phyloP scores from a whole-genome alignment of 2,113 vertebrate genomes.

The Pterocles burchelli region DNA sequence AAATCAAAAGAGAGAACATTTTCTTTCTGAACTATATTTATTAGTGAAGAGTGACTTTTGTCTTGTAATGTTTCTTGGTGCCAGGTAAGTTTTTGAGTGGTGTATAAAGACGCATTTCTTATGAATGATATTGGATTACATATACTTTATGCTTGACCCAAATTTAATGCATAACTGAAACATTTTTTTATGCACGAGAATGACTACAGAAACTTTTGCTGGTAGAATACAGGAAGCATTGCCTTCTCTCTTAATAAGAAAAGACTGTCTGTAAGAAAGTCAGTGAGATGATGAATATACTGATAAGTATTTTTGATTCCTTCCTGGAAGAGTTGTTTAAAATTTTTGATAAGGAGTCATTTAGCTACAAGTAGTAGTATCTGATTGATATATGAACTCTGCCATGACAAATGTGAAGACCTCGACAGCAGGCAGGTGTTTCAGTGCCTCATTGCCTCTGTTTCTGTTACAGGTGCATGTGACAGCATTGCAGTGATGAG shows the following conservation, averaged over 20 bases:
- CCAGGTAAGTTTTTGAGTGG: background rate
- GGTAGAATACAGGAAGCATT: background rate
- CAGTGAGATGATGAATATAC: background rate
- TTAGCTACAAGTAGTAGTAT: background rate
- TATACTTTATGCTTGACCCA: background rate
- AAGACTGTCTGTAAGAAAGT: background rate
- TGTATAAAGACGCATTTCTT: background rate
- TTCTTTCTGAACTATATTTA: slow-evolving; percentile 27
- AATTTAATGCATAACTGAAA: background rate
- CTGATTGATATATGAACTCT: background rate
- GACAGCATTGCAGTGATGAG: slow-evolving; percentile 81
- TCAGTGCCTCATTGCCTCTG: slow-evolving; percentile 41
- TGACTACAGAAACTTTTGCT: background rate
- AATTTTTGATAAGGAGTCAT: background rate
- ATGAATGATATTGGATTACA: background rate
- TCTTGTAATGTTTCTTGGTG: background rate
- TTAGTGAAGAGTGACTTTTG: slow-evolving; percentile 25
- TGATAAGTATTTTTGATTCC: background rate
- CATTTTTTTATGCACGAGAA: background rate
- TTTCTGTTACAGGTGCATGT: slow-evolving; percentile 74
- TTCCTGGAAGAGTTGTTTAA: background rate
- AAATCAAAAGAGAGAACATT: background rate
- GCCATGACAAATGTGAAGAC: slow-evolving; percentile 42
- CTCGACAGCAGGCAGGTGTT: slow-evolving; percentile 58
- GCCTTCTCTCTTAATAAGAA: background rate